Evolutionary conservation across 2,888 invertebrate species (phyloP).

Genomic region (Lysandra bellargus): DNA sequence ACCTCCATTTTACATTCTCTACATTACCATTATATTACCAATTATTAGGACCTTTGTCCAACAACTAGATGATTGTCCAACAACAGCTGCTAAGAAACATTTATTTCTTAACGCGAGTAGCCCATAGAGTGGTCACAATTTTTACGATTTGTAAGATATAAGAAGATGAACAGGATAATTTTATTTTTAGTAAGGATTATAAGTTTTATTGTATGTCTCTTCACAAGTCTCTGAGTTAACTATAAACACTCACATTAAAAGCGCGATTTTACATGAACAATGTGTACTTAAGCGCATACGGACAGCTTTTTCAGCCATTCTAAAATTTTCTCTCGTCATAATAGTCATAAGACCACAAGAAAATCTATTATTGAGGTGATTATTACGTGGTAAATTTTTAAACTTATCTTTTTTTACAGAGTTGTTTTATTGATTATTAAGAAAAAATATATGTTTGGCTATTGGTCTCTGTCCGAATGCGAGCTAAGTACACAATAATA

Average conservation of each 20-base stretch:
- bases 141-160: constrained; percentile 5
- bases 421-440: too few relatives aligned
- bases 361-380: too few relatives aligned
- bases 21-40: too few relatives aligned
- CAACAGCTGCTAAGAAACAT: not conserved
- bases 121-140: not conserved
- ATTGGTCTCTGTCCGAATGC: not conserved
- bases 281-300: not conserved
- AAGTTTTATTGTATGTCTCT: not conserved
- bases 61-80: not conserved
- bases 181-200: not conserved
- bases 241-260: constrained; percentile 12
- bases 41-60: not conserved
- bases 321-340: not conserved
- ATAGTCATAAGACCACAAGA: too few relatives aligned
- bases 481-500: not conserved
- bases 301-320: not conserved
- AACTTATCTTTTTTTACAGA: too few relatives aligned
- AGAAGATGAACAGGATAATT: constrained; percentile 8
- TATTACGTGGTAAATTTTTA: too few relatives aligned
- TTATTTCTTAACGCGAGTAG: not conserved
- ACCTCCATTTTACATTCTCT: too few relatives aligned
- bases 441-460: not conserved
- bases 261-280: not conserved
- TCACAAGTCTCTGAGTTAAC: not conserved